Evolutionary conservation across 2,113 vertebrate genomes (phyloP), one percentile per base, ranked within the genome.

Genomic region (Pachypanchax playfairii): DNA sequence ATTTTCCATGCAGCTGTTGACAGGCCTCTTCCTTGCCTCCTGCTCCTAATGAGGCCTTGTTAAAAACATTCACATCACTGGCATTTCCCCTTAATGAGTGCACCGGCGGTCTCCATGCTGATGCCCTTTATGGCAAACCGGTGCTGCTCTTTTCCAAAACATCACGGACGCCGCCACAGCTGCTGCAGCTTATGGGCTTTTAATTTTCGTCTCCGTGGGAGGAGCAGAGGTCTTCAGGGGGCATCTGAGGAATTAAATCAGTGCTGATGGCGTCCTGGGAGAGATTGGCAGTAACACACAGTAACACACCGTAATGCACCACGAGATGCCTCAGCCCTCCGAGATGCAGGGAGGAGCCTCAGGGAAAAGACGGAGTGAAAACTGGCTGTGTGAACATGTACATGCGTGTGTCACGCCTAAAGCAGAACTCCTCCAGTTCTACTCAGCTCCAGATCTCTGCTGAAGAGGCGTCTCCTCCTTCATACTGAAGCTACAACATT

Each of bases 21-120:
- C 58, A 50, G 47, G 64, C 38, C 35, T 69, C 73, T 52, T 59
- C 52, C 67, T 33, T 53, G 54, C 52, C 50, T 43, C 8, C 36
- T 20, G 46, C 56, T 79, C 38, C 52, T 83, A 82, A 87, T 51
- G 70, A 85, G 70, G 25, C 44, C 82, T 82, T 17, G 73, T 86
- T 86, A 83, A 82, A 86, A 86, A 59, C 75, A 50, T 78, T 58
- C 80, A 83, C 70, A 74, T 82, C 70, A 66, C 55, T 79, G 74
- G 63, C 76, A 58, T 73, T 70, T 70, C 12, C 65, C 46, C 20
- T 26, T 80, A 84, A 83, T 53, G 73, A 77, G 53, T 0, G 31
- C 63, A 26, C 65, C 46, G 20, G 33, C 46, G 47, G 43, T 75
- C 73, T 69, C 72, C 46, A n/a, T 35, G 59, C 72, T 17, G 57